Conservation (phyloP, 2,888 invertebrate genomes). For the Rotaria magnacalcarata region DNA sequence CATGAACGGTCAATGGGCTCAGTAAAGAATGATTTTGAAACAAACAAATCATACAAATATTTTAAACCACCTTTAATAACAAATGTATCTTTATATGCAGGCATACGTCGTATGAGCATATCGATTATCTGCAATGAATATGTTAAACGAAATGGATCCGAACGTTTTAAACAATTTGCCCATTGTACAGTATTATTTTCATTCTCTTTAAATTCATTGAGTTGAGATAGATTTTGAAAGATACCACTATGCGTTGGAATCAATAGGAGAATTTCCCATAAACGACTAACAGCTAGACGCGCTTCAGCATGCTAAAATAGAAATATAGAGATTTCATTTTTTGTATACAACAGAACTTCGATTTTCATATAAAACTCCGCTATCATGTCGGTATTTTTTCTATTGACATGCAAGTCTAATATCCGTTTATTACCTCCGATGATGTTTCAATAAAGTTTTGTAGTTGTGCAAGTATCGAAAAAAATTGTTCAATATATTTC, state of each 20-base stretch:
- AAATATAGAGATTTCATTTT: not conserved
- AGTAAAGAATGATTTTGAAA: slow-evolving; percentile 5
- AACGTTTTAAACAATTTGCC: slow-evolving; percentile 5
- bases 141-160: slow-evolving; percentile 20
- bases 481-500: slow-evolving; percentile 82
- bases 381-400: too few relatives aligned
- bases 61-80: not conserved
- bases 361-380: too few relatives aligned
- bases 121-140: slow-evolving; percentile 22
- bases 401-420: too few relatives aligned
- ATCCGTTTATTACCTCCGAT: not conserved
- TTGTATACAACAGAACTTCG: too few relatives aligned
- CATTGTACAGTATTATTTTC: slow-evolving; percentile 11
- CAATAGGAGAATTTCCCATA: slow-evolving; percentile 18
- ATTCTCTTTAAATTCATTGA: slow-evolving; percentile 2
- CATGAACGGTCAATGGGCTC: not conserved
- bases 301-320: slow-evolving; percentile 21
- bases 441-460: slow-evolving; percentile 10
- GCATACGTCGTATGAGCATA: not conserved
- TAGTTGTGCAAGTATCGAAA: slow-evolving; percentile 80
- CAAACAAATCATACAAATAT: slow-evolving; percentile 20
- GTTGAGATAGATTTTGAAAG: not conserved
- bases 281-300: not conserved
- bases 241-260: slow-evolving; percentile 30
- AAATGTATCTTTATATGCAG: slow-evolving; percentile 10